phyloP scores from a whole-genome alignment of 1,140 invertebrate genomes.

The Drosophila melanica region DNA sequence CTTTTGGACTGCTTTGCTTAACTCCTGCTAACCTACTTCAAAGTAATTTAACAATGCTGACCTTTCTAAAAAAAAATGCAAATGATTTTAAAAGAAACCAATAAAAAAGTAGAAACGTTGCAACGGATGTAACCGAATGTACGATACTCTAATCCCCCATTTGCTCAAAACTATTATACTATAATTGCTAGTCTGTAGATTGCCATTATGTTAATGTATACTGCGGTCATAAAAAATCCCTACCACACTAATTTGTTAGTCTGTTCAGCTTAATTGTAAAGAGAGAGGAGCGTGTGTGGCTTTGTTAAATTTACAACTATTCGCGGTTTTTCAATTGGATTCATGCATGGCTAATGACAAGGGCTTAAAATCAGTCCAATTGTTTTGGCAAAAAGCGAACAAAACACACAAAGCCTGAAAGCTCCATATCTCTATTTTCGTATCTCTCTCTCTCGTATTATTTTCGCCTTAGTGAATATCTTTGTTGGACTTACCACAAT shows the following conservation, averaged over 20 bases:
- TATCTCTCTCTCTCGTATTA: background rate
- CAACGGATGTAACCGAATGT: no score
- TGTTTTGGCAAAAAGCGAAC: constrained; percentile 48
- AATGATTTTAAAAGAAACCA: no score
- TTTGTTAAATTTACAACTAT: background rate
- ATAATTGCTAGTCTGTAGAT: no score
- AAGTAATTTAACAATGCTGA: no score
- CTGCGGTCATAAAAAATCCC: no score
- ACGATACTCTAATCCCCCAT: no score
- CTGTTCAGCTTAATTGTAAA: background rate
- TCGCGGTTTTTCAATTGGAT: background rate
- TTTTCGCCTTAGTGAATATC: background rate
- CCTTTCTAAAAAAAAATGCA: no score
- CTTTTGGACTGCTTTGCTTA: no score
- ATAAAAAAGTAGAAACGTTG: no score
- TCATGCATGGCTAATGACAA: constrained; percentile 42
- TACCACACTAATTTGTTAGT: background rate
- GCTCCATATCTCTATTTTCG: constrained; percentile 3
- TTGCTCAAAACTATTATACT: no score
- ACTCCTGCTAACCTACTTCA: no score
- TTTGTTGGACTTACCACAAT: constrained; percentile 85
- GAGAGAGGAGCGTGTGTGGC: background rate
- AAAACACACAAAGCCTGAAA: constrained; percentile 33
- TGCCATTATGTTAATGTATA: no score
- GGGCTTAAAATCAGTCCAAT: constrained; percentile 63